Evolutionary conservation across 2,888 invertebrate species (phyloP).

Genomic region (Plebejus argus): DNA sequence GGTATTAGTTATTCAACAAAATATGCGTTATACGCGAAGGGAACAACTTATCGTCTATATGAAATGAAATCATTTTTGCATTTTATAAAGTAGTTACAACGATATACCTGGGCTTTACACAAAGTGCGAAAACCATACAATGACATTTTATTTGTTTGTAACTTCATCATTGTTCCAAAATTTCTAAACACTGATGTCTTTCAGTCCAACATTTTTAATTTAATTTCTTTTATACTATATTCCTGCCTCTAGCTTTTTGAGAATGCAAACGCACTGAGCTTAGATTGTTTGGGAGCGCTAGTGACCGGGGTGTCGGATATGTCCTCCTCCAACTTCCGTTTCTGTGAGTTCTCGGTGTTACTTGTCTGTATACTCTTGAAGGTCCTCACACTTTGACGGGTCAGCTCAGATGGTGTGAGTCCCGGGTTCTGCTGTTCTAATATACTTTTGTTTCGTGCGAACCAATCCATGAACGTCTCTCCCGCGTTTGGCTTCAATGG

Average conservation of each 20-base stretch:
- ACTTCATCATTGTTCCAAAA: too few relatives aligned
- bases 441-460: slow-evolving; percentile 75
- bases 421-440: slow-evolving; percentile 81
- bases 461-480: slow-evolving; percentile 83
- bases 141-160: not conserved
- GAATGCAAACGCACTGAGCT: slow-evolving; percentile 74
- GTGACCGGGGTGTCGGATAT: slow-evolving; percentile 52
- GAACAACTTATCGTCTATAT: not conserved
- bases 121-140: not conserved
- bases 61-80: too few relatives aligned
- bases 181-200: not conserved
- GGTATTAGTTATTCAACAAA: not conserved
- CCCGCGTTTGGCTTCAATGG: slow-evolving; percentile 60
- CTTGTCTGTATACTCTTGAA: slow-evolving; percentile 71
- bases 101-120: too few relatives aligned
- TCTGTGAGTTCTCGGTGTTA: slow-evolving; percentile 52
- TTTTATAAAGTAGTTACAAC: too few relatives aligned
- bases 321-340: slow-evolving; percentile 66
- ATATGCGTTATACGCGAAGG: not conserved
- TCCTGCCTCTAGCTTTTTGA: slow-evolving; percentile 53
- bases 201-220: not conserved
- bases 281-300: slow-evolving; percentile 70
- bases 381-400: slow-evolving; percentile 75
- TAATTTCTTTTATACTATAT: not conserved
- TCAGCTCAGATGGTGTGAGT: slow-evolving; percentile 75